phyloP scores from a whole-genome alignment of 2,888 invertebrate species.

The Halictus ligatus region DNA sequence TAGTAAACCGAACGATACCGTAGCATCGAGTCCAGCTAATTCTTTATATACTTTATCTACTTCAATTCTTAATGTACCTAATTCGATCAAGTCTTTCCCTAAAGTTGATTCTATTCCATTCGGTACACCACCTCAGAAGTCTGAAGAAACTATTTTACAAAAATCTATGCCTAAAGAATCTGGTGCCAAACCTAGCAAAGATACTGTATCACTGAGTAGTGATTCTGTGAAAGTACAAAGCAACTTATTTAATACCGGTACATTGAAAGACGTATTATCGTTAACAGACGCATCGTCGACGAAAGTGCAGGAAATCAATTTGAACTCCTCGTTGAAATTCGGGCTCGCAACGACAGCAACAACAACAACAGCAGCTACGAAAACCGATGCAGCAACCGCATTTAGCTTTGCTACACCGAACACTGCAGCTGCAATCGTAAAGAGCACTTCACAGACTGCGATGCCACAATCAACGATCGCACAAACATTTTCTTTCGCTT shows the following conservation, averaged over 20 bases:
- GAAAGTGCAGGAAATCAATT: constrained; percentile 28
- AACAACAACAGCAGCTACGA: constrained; percentile 25
- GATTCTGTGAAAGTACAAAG: constrained; percentile 48
- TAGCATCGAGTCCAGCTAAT: constrained; percentile 51
- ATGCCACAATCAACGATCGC: constrained; percentile 44
- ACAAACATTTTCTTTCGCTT: constrained; percentile 70
- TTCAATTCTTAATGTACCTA: constrained; percentile 23
- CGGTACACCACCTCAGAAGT: constrained; percentile 56
- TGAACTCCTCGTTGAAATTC: constrained; percentile 41
- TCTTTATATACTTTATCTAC: not conserved
- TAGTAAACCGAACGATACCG: constrained; percentile 56
- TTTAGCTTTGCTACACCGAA: constrained; percentile 57
- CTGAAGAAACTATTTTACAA: constrained; percentile 43
- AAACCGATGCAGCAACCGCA: constrained; percentile 47
- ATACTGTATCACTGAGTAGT: constrained; percentile 13
- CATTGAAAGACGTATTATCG: constrained; percentile 54
- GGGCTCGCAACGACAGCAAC: constrained; percentile 28
- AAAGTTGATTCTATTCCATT: constrained; percentile 66
- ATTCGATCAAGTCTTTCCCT: constrained; percentile 54
- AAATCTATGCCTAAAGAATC: constrained; percentile 49
- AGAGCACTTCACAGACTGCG: constrained; percentile 45
- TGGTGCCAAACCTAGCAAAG: constrained; percentile 44
- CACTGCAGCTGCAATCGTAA: constrained; percentile 29
- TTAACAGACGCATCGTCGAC: constrained; percentile 35
- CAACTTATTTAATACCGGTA: constrained; percentile 43